These are phyloP conservation scores for Eilema griseolum DNA, from an alignment of 2,888 invertebrate species.

Conservation along the genomic window DNA sequence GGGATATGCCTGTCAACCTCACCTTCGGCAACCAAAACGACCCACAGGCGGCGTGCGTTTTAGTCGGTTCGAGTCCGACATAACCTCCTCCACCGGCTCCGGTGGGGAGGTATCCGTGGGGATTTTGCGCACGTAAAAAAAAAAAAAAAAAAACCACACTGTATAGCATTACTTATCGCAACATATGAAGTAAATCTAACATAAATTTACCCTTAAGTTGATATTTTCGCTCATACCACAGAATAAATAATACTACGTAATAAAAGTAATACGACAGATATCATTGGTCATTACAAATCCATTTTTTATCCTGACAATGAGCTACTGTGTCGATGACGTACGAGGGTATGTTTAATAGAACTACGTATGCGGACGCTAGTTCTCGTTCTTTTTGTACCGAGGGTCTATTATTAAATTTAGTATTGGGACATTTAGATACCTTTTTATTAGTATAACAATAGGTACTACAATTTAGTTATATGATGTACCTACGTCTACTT, in stretches of 20 bases:
- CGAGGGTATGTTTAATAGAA: slow-evolving; percentile 5
- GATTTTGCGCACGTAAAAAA: too few species aligned
- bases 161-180: too few species aligned
- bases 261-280: slow-evolving; percentile 39
- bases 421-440: background rate
- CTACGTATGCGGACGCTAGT: slow-evolving; percentile 8
- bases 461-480: background rate
- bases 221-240: slow-evolving; percentile 5
- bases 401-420: slow-evolving; percentile 8
- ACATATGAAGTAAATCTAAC: too few species aligned
- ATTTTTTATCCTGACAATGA: slow-evolving; percentile 57
- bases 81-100: too few species aligned
- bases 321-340: slow-evolving; percentile 28
- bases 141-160: too few species aligned
- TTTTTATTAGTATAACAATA: slow-evolving; percentile 6
- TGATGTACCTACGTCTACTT: background rate
- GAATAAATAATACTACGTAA: too few species aligned
- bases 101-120: too few species aligned
- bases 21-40: too few species aligned
- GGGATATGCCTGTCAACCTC: too few species aligned
- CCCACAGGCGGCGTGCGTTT: too few species aligned
- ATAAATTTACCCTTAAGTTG: background rate
- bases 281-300: slow-evolving; percentile 54
- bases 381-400: slow-evolving; percentile 14
- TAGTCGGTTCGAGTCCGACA: too few species aligned